Percentiles rank a stretch among this genome's conserved stretches.
phyloP scores from a whole-genome alignment of 2,113 vertebrate species.

The Eulemur rufifrons region DNA sequence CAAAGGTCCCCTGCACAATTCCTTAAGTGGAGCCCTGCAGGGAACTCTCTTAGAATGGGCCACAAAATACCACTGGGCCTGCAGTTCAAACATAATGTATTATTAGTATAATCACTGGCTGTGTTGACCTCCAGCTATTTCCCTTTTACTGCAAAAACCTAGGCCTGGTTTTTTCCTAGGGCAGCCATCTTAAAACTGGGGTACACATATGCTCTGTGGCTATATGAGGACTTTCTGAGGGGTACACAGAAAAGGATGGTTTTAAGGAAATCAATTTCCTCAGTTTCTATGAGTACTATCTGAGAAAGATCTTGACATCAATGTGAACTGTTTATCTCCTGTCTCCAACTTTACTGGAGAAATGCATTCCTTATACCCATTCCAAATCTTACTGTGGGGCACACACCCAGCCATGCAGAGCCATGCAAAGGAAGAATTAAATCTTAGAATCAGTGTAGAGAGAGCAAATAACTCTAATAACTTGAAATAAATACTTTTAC shows the following conservation, averaged over 20 bases:
- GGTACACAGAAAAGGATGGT: background rate
- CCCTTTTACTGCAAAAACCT: background rate
- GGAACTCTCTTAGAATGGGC: background rate
- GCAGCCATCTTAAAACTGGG: background rate
- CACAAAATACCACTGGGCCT: background rate
- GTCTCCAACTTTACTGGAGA: background rate
- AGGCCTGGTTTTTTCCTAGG: background rate
- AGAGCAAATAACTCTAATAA: background rate
- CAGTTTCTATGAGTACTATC: background rate
- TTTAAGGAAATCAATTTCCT: background rate
- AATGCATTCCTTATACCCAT: background rate
- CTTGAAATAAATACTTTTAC: background rate
- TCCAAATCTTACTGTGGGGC: background rate
- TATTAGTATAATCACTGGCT: background rate
- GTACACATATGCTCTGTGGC: too few species aligned
- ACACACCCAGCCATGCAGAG: background rate
- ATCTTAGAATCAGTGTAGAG: background rate
- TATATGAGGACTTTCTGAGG: background rate
- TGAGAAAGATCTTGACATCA: background rate
- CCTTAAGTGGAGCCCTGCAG: background rate
- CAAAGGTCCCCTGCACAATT: background rate
- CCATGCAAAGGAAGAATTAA: background rate
- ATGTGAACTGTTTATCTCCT: background rate
- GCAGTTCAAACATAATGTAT: background rate
- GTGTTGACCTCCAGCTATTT: accelerated